Evolutionary conservation across 2,113 vertebrate genomes (phyloP).

Genomic region (Eulemur macaco): DNA sequence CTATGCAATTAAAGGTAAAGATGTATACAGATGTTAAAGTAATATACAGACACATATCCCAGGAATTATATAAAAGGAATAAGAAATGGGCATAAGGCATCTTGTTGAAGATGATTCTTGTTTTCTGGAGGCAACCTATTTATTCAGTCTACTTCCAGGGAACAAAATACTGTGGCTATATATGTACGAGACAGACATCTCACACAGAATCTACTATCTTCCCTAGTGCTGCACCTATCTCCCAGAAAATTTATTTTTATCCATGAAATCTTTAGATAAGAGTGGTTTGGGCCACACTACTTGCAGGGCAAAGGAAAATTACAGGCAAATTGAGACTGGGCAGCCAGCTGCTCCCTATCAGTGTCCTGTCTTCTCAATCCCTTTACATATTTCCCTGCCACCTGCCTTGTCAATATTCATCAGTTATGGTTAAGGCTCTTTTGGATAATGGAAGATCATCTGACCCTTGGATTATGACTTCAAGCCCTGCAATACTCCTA

Average conservation of each 20-base stretch:
- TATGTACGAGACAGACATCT: not conserved
- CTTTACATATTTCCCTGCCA: not conserved
- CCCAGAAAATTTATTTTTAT: not conserved
- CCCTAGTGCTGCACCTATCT: not conserved
- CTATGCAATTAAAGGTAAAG: slow-evolving; percentile 56
- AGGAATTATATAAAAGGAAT: slow-evolving; percentile 40
- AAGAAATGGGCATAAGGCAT: slow-evolving; percentile 50
- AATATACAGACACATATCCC: slow-evolving; percentile 61
- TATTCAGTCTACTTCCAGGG: slow-evolving; percentile 64
- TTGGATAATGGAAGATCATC: not conserved
- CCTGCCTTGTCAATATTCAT: not conserved
- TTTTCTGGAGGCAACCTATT: slow-evolving; percentile 10
- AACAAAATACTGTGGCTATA: slow-evolving; percentile 38
- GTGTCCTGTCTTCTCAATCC: not conserved
- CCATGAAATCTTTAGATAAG: not conserved
- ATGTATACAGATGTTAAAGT: too few species aligned
- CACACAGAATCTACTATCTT: not conserved
- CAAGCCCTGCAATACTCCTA: not conserved
- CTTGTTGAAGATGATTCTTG: slow-evolving; percentile 65
- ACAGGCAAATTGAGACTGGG: not conserved
- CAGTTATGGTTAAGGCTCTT: not conserved
- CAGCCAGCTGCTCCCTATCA: not conserved
- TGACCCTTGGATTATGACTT: not conserved
- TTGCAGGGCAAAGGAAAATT: not conserved
- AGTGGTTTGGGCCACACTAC: not conserved